Evolutionary conservation across 2,797 vertebrate genomes (phyloP).

Genomic region (Cryptoblepharus egeriae): DNA sequence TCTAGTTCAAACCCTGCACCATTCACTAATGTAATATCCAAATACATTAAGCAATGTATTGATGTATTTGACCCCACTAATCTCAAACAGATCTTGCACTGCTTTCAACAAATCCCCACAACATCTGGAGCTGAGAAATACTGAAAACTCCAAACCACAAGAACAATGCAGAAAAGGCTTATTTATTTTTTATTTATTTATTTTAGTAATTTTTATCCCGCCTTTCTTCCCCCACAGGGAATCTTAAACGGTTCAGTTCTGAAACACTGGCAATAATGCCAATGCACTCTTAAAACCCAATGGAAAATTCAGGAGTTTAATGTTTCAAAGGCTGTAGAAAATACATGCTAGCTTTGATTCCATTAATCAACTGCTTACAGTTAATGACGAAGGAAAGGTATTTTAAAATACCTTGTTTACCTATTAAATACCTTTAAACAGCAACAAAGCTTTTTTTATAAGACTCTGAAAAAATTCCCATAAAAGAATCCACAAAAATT

Average conservation of each 20-base stretch:
- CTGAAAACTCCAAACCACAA: neutral
- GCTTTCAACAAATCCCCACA: neutral
- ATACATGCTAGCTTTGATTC: constrained; percentile 4
- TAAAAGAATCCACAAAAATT: neutral
- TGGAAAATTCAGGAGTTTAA: constrained; percentile 19
- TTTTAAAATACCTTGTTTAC: constrained; percentile 6
- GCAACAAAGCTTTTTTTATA: neutral
- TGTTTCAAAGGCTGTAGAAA: constrained; percentile 5
- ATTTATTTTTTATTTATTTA: too few relatives aligned
- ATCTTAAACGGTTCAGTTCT: neutral
- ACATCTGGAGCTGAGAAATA: constrained; percentile 17
- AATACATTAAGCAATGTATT: neutral
- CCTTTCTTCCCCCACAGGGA: too few relatives aligned
- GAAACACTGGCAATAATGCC: neutral
- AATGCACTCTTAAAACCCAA: neutral
- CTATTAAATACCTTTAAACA: constrained; percentile 14
- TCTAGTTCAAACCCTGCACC: neutral
- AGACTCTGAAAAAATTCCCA: neutral
- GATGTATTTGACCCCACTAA: too few relatives aligned
- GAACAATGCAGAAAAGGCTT: constrained; percentile 1
- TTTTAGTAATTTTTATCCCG: too few relatives aligned
- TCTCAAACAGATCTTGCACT: neutral
- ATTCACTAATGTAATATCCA: neutral
- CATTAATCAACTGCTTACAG: neutral
- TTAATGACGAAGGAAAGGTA: neutral